Evolutionary conservation across 2,888 invertebrate genomes (phyloP).

Genomic region (Acanthosepion esculentum): DNA sequence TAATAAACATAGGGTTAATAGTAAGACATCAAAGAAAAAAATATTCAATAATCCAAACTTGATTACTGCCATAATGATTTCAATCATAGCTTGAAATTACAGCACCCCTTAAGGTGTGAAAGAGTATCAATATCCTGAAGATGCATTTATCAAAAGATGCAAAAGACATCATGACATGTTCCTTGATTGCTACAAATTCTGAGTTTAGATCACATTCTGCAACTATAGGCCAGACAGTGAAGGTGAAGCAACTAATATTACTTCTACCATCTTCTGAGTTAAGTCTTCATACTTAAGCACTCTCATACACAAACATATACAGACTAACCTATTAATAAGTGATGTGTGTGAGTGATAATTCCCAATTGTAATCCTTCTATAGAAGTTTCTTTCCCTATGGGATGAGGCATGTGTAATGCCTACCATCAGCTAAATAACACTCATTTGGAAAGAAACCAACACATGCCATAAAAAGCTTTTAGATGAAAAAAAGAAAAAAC

Average conservation of each 20-base stretch:
- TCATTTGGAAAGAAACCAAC: neutral
- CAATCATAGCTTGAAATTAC: neutral
- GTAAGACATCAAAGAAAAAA: too few species aligned
- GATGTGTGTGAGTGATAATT: neutral
- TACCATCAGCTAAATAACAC: neutral
- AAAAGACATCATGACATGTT: neutral
- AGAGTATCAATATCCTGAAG: neutral
- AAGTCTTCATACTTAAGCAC: neutral
- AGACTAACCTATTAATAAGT: neutral
- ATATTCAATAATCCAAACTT: neutral
- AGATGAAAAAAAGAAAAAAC: neutral
- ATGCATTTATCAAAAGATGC: neutral
- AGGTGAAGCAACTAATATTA: neutral
- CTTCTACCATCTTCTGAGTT: neutral
- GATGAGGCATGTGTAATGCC: neutral
- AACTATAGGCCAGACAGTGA: neutral
- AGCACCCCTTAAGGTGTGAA: neutral
- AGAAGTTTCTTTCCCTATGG: neutral
- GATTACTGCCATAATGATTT: neutral
- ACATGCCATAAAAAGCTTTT: neutral
- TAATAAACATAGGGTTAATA: too few species aligned
- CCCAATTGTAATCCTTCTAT: slow-evolving; percentile 16
- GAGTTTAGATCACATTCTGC: neutral
- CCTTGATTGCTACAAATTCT: neutral
- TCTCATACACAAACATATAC: neutral